Evolutionary conservation across 2,888 invertebrate species (phyloP).

Genomic region (Chrysodeixis includens): DNA sequence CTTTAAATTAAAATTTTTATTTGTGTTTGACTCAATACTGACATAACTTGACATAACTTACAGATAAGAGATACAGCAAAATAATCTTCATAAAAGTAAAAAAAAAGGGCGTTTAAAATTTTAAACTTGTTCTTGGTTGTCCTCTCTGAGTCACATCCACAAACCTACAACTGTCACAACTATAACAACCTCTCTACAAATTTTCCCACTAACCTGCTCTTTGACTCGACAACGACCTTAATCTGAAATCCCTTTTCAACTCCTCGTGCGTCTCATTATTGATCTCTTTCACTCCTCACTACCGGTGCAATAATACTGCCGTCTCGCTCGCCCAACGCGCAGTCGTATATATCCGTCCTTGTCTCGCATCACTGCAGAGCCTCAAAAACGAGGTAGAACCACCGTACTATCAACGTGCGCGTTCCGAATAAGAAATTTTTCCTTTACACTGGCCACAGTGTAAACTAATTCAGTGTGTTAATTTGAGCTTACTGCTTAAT

Average conservation of each 20-base stretch:
- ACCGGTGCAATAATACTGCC: conserved; percentile 86
- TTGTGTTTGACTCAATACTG: no score
- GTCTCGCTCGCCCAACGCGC: conserved; percentile 66
- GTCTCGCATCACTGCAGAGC: conserved; percentile 87
- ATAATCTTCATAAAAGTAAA: no score
- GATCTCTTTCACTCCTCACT: conserved; percentile 90
- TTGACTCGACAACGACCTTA: conserved; percentile 88
- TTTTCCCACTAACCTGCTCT: conserved; percentile 79
- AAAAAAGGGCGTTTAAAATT: no score
- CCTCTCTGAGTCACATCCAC: conserved; percentile 29
- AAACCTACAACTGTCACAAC: conserved; percentile 22
- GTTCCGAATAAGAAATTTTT: conserved; percentile 82
- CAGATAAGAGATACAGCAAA: no score
- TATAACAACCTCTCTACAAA: conserved; percentile 62
- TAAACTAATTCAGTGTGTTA: conserved; percentile 60
- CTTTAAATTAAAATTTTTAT: no score
- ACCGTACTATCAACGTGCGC: conserved; percentile 82
- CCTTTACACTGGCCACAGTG: conserved; percentile 76
- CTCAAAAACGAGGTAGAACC: conserved; percentile 87
- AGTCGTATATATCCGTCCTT: conserved; percentile 67
- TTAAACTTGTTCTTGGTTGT: not conserved
- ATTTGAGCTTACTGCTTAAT: conserved; percentile 59
- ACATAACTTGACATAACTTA: no score
- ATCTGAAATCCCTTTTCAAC: conserved; percentile 90
- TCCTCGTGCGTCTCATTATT: conserved; percentile 89